Evolutionary conservation across 2,797 vertebrate species (phyloP).

Genomic region (Gymnodraco acuticeps): DNA sequence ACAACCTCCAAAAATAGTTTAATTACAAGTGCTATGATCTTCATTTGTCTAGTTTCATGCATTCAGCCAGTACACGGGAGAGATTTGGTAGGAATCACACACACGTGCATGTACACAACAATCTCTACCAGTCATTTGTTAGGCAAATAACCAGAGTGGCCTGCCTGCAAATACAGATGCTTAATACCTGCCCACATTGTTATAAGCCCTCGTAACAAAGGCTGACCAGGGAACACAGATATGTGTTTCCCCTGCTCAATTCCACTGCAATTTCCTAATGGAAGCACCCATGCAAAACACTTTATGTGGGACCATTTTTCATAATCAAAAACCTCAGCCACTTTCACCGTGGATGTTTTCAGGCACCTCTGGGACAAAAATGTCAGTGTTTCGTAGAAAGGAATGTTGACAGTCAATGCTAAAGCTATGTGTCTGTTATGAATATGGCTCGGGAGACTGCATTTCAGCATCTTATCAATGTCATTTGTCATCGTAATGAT

Average conservation of each 20-base stretch:
- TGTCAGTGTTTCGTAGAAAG: neutral
- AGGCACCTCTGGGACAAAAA: neutral
- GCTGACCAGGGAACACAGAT: constrained; percentile 1
- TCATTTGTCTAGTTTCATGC: constrained; percentile 50
- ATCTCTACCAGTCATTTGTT: constrained; percentile 77
- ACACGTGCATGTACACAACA: constrained; percentile 48
- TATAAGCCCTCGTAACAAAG: constrained; percentile 34
- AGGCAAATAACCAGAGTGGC: constrained; percentile 74
- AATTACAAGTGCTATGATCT: constrained; percentile 57
- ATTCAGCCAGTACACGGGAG: constrained; percentile 43
- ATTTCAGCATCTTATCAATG: neutral
- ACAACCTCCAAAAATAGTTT: constrained; percentile 32
- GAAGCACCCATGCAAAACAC: constrained; percentile 3
- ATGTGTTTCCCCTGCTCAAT: constrained; percentile 11
- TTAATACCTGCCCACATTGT: constrained; percentile 24
- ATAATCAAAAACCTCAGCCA: constrained; percentile 4
- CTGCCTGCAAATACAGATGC: constrained; percentile 52
- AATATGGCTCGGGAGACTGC: neutral
- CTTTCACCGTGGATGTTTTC: constrained; percentile 19
- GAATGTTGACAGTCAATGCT: neutral
- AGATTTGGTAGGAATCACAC: constrained; percentile 49
- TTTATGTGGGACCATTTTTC: constrained; percentile 16
- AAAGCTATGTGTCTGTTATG: neutral
- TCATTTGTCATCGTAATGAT: neutral
- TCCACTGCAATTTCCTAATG: constrained; percentile 13